Conservation (phyloP, 2,113 vertebrate genomes). For the Euleptes europaea region DNA sequence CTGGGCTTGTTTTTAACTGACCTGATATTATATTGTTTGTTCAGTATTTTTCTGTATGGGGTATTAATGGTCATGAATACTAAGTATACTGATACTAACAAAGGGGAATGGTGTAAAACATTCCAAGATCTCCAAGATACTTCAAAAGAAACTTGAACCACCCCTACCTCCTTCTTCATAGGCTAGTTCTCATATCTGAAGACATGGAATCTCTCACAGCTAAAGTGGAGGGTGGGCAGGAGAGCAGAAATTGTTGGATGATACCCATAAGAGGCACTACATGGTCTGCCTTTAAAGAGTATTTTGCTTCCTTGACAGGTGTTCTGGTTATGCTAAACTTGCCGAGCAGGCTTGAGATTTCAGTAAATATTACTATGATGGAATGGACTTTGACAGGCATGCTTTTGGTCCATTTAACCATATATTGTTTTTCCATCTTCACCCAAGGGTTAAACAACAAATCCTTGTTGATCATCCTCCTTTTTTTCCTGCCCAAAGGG, state of each 20-base stretch:
- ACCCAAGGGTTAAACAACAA: not conserved
- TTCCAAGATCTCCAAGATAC: not conserved
- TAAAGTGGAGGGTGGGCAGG: not conserved
- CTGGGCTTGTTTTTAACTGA: too few species aligned
- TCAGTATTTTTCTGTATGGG: too few species aligned
- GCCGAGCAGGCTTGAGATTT: not conserved
- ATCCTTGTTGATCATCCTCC: rapidly evolving
- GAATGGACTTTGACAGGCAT: not conserved
- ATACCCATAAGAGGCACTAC: not conserved
- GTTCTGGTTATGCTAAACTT: not conserved
- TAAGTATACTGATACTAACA: not conserved
- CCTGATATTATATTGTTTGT: too few species aligned
- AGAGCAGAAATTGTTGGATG: not conserved
- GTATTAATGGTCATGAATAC: not conserved
- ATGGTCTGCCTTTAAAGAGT: not conserved
- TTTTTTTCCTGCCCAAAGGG: not conserved
- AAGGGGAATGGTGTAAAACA: not conserved
- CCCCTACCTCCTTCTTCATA: not conserved
- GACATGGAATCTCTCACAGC: not conserved
- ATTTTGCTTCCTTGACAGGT: not conserved
- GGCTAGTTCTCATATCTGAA: not conserved
- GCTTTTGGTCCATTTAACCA: not conserved
- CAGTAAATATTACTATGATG: not conserved
- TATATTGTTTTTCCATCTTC: not conserved
- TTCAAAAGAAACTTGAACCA: not conserved